Percentiles rank a stretch among this genome's conserved stretches.
These are phyloP conservation scores for Onychostoma macrolepis DNA, from an alignment of 2,113 vertebrate genomes.

Conservation along the genomic window DNA sequence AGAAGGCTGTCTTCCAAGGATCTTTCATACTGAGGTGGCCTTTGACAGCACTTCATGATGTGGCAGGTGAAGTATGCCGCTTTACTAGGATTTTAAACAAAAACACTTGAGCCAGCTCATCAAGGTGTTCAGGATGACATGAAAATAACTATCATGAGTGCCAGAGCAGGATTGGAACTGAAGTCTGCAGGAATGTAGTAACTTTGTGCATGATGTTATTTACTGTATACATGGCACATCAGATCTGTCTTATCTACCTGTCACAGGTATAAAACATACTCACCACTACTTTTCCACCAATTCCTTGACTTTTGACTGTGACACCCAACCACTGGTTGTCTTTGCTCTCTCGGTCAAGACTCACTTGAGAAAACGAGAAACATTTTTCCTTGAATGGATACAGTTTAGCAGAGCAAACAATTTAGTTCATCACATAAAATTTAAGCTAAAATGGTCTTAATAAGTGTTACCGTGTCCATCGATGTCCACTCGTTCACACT, in stretches of 20 bases:
- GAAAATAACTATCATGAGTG: background rate
- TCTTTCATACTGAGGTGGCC: background rate
- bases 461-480: slow-evolving; percentile 80
- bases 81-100: background rate
- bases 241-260: background rate
- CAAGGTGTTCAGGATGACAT: background rate
- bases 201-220: background rate
- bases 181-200: background rate
- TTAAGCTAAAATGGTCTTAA: background rate
- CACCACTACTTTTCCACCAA: slow-evolving; percentile 93
- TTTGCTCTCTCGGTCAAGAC: slow-evolving; percentile 84
- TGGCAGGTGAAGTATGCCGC: background rate
- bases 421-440: background rate
- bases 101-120: background rate
- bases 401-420: background rate
- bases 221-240: background rate
- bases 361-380: slow-evolving; percentile 68
- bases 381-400: background rate
- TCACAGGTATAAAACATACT: slow-evolving; percentile 65
- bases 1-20: background rate
- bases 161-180: background rate
- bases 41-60: background rate
- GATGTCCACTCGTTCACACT: slow-evolving; percentile 85
- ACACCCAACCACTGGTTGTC: slow-evolving; percentile 97
- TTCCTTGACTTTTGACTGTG: slow-evolving; percentile 90